Percentiles rank a stretch among this genome's conserved stretches.
Evolutionary conservation across 2,797 vertebrate species (phyloP).

Genomic region (Pyrocephalus nanus): DNA sequence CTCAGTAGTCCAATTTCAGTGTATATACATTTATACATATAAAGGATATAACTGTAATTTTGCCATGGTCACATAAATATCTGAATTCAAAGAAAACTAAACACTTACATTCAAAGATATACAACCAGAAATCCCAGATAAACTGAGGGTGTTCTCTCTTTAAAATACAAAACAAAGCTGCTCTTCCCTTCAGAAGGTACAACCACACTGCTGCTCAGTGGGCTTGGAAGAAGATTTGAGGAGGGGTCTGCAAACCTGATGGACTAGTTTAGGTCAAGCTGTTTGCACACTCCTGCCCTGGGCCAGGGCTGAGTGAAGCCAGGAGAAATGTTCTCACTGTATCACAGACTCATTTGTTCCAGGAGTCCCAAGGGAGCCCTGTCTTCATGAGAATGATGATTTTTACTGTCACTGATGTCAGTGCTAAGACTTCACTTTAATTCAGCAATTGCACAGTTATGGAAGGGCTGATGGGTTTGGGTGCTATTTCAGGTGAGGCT

Average conservation of each 20-base stretch:
- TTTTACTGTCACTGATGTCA: background rate
- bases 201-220: background rate
- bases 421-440: background rate
- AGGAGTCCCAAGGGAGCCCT: background rate
- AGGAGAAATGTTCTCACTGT: background rate
- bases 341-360: background rate
- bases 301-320: background rate
- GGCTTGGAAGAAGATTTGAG: background rate
- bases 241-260: background rate
- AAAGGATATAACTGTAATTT: background rate
- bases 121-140: background rate
- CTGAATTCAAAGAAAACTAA: background rate
- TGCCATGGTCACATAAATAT: background rate
- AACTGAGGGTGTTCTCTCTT: background rate
- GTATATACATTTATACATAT: background rate
- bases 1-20: background rate
- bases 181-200: background rate
- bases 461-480: background rate
- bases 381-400: background rate
- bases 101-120: background rate
- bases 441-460: background rate
- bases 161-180: background rate
- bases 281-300: background rate
- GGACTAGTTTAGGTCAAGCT: background rate
- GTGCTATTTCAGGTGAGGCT: background rate